Conservation (phyloP, 1,140 invertebrate genomes). For the Holcopasites calliopsidis region DNA sequence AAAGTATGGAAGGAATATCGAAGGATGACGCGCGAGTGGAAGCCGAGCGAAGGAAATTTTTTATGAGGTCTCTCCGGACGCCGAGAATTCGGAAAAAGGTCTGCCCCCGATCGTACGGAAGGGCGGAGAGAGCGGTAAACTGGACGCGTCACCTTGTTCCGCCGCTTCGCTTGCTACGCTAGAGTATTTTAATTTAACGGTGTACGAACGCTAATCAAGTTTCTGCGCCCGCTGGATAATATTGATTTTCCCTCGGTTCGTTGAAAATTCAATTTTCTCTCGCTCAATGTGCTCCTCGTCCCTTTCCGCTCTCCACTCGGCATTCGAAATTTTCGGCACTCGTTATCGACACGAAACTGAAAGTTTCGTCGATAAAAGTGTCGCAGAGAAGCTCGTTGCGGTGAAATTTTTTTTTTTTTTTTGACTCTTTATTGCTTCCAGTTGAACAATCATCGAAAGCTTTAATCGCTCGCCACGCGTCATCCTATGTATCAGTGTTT, state of each 20-base stretch:
- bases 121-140: conserved; percentile 12
- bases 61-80: background rate
- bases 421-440: background rate
- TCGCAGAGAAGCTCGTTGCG: background rate
- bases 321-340: background rate
- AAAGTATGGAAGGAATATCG: conserved; percentile 2
- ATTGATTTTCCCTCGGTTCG: conserved; percentile 61
- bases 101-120: no score
- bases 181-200: conserved; percentile 63
- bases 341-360: background rate
- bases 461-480: background rate
- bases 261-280: conserved; percentile 59
- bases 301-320: background rate
- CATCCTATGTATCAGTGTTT: background rate
- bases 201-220: conserved; percentile 63
- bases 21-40: background rate
- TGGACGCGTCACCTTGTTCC: conserved; percentile 48
- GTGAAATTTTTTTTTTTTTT: background rate
- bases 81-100: background rate
- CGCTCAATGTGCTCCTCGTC: background rate
- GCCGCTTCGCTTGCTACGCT: conserved; percentile 16
- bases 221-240: conserved; percentile 60
- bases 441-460: conserved; percentile 3
- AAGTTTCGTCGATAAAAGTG: background rate
- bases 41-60: background rate